phyloP scores from a whole-genome alignment of 2,888 invertebrate species.

The Caenorhabditis parvicauda region DNA sequence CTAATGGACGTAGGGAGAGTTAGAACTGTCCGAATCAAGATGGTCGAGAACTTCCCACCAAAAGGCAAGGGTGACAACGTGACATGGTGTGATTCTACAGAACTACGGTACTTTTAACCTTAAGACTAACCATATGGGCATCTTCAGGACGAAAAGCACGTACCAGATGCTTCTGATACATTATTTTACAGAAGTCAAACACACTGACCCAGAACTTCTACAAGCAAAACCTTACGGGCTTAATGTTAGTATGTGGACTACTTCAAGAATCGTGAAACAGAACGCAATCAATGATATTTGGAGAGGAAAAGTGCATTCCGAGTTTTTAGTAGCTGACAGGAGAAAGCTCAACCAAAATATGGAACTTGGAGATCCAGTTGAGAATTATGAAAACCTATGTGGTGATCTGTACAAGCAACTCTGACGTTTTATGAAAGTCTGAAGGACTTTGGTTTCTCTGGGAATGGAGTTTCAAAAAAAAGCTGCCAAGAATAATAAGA shows the following conservation, averaged over 20 bases:
- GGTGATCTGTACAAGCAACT: slow-evolving; percentile 81
- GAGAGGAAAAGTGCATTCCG: slow-evolving; percentile 75
- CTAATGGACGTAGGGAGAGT: slow-evolving; percentile 76
- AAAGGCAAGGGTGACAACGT: slow-evolving; percentile 62
- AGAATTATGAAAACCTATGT: slow-evolving; percentile 81
- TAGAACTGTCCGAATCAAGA: slow-evolving; percentile 63
- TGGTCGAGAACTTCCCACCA: slow-evolving; percentile 61
- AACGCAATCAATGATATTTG: slow-evolving; percentile 38
- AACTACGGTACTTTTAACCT: slow-evolving; percentile 9
- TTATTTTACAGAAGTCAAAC: no score
- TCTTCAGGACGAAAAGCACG: no score
- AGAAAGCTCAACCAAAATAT: slow-evolving; percentile 77
- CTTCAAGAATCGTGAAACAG: slow-evolving; percentile 36
- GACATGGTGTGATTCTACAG: slow-evolving; percentile 51
- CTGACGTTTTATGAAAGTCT: no score
- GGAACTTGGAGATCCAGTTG: slow-evolving; percentile 81
- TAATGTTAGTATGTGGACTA: no score
- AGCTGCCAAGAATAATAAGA: no score
- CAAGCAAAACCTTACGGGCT: no score
- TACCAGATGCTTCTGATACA: no score
- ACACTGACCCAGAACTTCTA: no score
- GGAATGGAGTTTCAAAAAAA: no score
- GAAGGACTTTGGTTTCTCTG: no score
- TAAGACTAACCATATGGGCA: no score
- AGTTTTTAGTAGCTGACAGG: slow-evolving; percentile 86